Base-by-base conservation (phyloP, 2,113 vertebrate genomes). In the Toxotes chatareus region DNA sequence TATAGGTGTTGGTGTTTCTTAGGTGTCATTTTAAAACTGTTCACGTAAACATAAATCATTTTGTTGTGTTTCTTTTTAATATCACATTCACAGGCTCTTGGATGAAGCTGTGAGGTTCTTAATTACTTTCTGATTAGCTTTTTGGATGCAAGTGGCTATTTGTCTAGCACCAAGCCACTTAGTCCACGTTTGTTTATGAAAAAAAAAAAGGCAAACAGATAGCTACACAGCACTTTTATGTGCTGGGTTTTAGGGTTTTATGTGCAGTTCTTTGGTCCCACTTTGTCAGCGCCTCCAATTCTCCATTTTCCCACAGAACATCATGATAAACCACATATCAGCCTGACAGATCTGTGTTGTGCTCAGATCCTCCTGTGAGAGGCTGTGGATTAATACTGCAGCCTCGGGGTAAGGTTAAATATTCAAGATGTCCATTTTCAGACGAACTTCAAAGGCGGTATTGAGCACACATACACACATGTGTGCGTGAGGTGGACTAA, bases 371-470 rank as follows among this genome's bases (percentile, higher is more conserved):
- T 78, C 55, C 55, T 32, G 66, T n/a, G 40, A 81, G 70, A 75
- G 65, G 44, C 40, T 47, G 49, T 56, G 72, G 66, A 87, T 76
- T 84, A 84, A 85, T 76, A 68, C 68, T 17, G 60, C 44, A 68
- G 86, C 88, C 73, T 73, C 11, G 1, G 49, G 91, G 66, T 34
- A 6, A 81, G 78, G 69, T 91, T 86, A 90, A 91, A 91, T 87
- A 91, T 90, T 84, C 83, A 91, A 86, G 53, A 82, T 60, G 69
- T 86, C 61, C 76, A 84, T 86, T 91, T 90, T 84, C 81, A 80
- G 80, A 61, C 65, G 16, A 47, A 83, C 82, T 82, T 86, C 84
- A 88, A 78, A 84, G 73, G 76, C n/a, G 5, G 40, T 61, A 44
- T 23, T 42, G 32, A 71, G 62, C 57, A 75, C 55, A 46, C 38